These are phyloP conservation scores for Drosophila fungiperda DNA, from an alignment of 2,888 invertebrate species.

Conservation along the genomic window DNA sequence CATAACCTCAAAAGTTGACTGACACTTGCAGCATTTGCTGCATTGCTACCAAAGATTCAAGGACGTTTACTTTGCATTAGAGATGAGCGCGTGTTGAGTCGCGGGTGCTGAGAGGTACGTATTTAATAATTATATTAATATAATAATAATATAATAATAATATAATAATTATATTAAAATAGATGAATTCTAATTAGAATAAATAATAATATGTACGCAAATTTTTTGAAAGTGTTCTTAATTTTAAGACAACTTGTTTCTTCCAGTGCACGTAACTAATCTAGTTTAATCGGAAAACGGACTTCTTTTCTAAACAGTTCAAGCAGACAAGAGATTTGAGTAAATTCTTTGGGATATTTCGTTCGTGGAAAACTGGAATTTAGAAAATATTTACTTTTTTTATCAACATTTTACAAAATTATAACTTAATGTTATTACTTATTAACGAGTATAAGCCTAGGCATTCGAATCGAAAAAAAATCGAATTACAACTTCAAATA, in stretches of 20 bases:
- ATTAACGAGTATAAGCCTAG: neutral
- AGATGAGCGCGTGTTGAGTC: neutral
- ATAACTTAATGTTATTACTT: too few species aligned
- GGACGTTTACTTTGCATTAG: slow-evolving; percentile 13
- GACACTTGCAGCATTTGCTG: slow-evolving; percentile 15
- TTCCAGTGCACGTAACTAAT: neutral
- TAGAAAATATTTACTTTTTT: neutral
- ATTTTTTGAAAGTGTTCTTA: neutral
- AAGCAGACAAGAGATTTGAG: neutral
- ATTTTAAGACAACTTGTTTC: neutral
- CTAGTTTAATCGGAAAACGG: too few species aligned
- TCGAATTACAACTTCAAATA: neutral
- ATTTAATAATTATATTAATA: too few species aligned
- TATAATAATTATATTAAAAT: neutral
- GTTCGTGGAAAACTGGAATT: neutral
- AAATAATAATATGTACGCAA: neutral
- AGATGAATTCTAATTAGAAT: neutral
- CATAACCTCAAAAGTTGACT: slow-evolving; percentile 28
- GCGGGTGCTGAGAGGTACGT: too few species aligned
- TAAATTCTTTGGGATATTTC: neutral
- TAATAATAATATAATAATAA: too few species aligned
- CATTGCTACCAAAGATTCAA: slow-evolving; percentile 5
- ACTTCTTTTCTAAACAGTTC: too few species aligned
- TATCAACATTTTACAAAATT: neutral
- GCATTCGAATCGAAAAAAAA: neutral